A percentile compares a stretch with the other conserved stretches of the same genome.
Conservation (phyloP, 2,797 vertebrate species). For the Varecia variegata region DNA sequence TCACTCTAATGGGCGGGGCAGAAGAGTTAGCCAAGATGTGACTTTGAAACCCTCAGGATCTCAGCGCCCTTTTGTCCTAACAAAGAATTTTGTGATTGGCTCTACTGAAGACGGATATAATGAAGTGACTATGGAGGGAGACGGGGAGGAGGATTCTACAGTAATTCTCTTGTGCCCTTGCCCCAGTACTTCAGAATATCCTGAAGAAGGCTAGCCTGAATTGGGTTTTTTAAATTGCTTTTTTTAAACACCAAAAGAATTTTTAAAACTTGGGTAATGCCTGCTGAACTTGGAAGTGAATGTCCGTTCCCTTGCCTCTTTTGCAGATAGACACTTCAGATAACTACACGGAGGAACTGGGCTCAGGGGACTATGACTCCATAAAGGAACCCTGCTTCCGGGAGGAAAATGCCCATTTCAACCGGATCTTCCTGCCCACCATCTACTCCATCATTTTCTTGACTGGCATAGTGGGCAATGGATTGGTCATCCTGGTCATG, state of each 20-base stretch:
- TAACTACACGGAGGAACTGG: constrained; percentile 85
- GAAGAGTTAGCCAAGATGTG: constrained; percentile 33
- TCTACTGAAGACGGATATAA: constrained; percentile 27
- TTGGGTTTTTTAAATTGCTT: constrained; percentile 1
- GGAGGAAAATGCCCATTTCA: constrained; percentile 87
- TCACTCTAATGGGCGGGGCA: constrained; percentile 6
- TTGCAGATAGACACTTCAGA: constrained; percentile 77
- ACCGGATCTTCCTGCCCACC: constrained; percentile 92
- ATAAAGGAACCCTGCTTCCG: constrained; percentile 84
- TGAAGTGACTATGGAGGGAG: not conserved
- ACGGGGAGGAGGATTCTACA: not conserved
- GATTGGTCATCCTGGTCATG: constrained; percentile 96
- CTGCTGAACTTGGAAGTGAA: constrained; percentile 42
- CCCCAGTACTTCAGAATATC: not conserved
- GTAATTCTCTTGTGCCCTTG: not conserved
- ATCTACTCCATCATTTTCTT: constrained; percentile 95
- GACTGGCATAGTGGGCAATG: constrained; percentile 95
- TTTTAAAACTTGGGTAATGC: not conserved
- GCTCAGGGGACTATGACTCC: constrained; percentile 86
- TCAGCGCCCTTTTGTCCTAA: constrained; percentile 59
- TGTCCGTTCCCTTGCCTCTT: not conserved
- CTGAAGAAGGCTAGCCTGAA: not conserved
- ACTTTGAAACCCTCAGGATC: constrained; percentile 53
- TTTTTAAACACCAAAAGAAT: not conserved
- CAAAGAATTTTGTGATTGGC: constrained; percentile 62